Conservation (phyloP, 2,888 invertebrate species). For the Melinaea marsaeus region DNA sequence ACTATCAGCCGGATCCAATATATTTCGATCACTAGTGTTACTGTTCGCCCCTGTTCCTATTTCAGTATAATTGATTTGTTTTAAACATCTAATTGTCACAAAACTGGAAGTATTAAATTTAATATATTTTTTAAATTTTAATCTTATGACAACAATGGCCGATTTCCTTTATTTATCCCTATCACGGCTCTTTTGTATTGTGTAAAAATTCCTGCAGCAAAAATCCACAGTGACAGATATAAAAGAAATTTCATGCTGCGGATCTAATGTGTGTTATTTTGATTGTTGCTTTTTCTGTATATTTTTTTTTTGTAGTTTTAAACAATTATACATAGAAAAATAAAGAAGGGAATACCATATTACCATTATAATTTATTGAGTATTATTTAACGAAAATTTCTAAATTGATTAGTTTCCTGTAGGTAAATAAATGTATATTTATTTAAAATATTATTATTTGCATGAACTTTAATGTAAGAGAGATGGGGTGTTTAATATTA, state of each 20-base stretch:
- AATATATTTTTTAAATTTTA: neutral
- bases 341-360: neutral
- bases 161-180: constrained; percentile 13
- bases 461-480: no score
- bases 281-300: constrained; percentile 1
- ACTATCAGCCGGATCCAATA: constrained; percentile 71
- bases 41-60: constrained; percentile 69
- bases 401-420: no score
- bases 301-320: neutral
- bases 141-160: constrained; percentile 9
- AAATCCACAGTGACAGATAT: neutral
- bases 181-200: constrained; percentile 12
- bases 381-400: no score
- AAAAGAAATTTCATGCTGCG: constrained; percentile 6
- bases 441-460: no score
- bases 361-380: no score
- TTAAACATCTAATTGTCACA: no score
- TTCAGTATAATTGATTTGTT: constrained; percentile 54
- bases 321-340: neutral
- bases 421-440: no score
- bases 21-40: constrained; percentile 66
- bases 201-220: constrained; percentile 4
- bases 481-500: no score
- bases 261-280: constrained; percentile 7
- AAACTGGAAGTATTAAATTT: no score